Evolutionary conservation across 2,797 vertebrate species (phyloP).

Genomic region (Urocyon cinereoargenteus): DNA sequence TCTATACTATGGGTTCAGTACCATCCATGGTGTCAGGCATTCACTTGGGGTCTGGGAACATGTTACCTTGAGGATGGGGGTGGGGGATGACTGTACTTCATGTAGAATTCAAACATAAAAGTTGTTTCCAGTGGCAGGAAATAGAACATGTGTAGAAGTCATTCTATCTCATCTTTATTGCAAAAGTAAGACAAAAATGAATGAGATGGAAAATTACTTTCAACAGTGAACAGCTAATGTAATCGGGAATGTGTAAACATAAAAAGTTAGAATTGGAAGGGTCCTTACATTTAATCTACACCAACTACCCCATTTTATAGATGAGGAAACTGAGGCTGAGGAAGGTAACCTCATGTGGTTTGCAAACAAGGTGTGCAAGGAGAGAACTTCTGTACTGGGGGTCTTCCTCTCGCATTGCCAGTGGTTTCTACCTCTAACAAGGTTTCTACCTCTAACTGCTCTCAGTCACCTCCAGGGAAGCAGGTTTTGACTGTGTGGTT

Average conservation of each 20-base stretch:
- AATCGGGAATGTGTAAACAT: background rate
- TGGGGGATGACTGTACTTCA: background rate
- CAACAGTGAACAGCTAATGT: background rate
- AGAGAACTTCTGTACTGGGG: fast-evolving
- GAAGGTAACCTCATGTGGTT: background rate
- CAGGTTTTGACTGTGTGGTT: no score
- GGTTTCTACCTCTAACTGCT: background rate
- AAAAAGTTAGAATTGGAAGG: background rate
- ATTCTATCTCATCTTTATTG: background rate
- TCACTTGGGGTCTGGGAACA: background rate
- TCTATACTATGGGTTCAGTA: background rate
- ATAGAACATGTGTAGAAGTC: background rate
- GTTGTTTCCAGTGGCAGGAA: background rate
- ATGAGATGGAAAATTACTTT: background rate
- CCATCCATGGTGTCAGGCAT: background rate
- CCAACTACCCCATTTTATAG: background rate
- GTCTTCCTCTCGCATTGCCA: background rate
- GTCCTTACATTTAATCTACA: background rate
- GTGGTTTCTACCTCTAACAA: background rate
- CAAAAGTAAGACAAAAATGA: background rate
- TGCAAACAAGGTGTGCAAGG: no score
- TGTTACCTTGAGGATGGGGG: background rate
- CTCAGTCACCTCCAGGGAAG: fast-evolving
- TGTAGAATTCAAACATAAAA: background rate
- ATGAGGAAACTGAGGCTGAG: background rate